phyloP scores from a whole-genome alignment of 2,797 vertebrate genomes.

The Sorex maritimensis region DNA sequence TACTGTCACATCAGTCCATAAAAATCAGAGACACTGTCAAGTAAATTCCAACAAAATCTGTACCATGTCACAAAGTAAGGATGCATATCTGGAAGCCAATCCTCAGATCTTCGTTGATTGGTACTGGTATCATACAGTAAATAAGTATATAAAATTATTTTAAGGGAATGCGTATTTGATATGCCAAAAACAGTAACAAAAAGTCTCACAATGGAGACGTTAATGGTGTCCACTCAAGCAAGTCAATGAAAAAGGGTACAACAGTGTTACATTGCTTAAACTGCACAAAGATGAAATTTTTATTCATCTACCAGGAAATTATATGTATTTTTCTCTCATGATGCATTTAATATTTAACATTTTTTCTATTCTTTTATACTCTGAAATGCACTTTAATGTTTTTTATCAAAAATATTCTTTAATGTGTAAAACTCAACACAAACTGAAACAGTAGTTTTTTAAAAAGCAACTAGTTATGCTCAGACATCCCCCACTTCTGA shows the following conservation, averaged over 20 bases:
- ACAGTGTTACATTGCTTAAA: conserved; percentile 63
- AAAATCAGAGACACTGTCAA: conserved; percentile 33
- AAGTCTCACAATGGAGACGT: too few relatives aligned
- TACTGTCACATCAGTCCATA: conserved; percentile 66
- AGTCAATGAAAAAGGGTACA: too few relatives aligned
- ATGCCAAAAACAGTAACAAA: too few relatives aligned
- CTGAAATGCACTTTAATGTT: conserved; percentile 48
- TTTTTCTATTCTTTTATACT: conserved; percentile 49
- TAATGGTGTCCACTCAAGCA: too few relatives aligned
- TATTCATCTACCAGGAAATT: conserved; percentile 72
- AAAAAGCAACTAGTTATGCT: not conserved
- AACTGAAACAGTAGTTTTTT: conserved; percentile 16
- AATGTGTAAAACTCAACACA: conserved; percentile 43
- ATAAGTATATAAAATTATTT: conserved; percentile 44
- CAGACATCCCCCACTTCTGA: not conserved
- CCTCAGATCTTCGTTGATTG: not conserved
- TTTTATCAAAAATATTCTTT: conserved; percentile 15
- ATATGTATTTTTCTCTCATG: conserved; percentile 75
- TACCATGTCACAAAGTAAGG: not conserved
- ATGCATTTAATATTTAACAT: conserved; percentile 64
- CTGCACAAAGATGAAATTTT: conserved; percentile 11
- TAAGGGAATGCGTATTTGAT: too few relatives aligned
- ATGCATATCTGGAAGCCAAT: not conserved
- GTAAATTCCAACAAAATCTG: conserved; percentile 40
- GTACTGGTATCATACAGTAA: conserved; percentile 8